These are phyloP conservation scores for Manis pentadactyla DNA, from an alignment of 2,797 vertebrate species.

Conservation along the genomic window DNA sequence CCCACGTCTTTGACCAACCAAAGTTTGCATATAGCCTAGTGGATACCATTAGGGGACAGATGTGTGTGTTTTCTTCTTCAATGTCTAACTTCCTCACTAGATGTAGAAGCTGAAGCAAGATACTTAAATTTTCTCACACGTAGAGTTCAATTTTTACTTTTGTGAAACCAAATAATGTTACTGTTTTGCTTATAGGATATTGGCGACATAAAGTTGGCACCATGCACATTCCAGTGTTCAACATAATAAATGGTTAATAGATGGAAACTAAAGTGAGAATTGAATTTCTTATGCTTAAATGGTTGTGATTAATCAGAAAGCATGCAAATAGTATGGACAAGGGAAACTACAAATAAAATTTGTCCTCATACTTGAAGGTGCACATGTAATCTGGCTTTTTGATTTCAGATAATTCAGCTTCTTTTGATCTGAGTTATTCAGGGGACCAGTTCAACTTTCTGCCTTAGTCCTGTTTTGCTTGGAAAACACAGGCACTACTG, in stretches of 20 bases:
- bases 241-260: neutral
- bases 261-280: neutral
- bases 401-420: conserved; percentile 40
- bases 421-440: conserved; percentile 65
- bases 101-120: neutral
- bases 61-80: neutral
- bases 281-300: neutral
- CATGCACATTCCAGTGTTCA: neutral
- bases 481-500: conserved; percentile 53
- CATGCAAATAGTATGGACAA: neutral
- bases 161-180: neutral
- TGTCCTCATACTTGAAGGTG: conserved; percentile 39
- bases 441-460: conserved; percentile 59
- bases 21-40: neutral
- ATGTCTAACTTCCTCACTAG: neutral
- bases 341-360: neutral
- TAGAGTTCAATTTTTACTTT: neutral
- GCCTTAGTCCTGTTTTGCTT: conserved; percentile 58
- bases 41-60: neutral
- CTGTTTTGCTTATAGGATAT: neutral
- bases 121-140: neutral
- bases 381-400: neutral
- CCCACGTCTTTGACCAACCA: neutral
- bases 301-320: conserved; percentile 27
- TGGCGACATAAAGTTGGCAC: neutral